These are phyloP conservation scores for Halesus radiatus DNA, from an alignment of 1,140 invertebrate genomes.

Conservation along the genomic window DNA sequence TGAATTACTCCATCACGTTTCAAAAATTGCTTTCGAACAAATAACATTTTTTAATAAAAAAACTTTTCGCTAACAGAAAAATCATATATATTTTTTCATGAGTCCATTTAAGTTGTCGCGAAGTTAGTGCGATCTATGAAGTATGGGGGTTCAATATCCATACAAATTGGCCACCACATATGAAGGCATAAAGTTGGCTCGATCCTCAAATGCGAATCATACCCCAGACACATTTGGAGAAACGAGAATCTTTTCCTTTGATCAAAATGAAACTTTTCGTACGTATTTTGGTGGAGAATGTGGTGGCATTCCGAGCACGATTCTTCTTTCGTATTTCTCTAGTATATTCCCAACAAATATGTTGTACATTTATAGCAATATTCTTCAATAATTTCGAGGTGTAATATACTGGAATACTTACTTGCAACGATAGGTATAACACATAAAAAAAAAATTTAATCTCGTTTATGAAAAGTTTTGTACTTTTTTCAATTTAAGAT, in stretches of 20 bases:
- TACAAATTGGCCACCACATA: conserved; percentile 54
- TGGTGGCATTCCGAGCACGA: too few species aligned
- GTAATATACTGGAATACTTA: too few species aligned
- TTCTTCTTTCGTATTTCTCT: too few species aligned
- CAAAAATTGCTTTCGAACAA: neutral
- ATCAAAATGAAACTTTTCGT: conserved; percentile 39
- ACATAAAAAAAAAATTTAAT: too few species aligned
- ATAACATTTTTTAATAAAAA: conserved; percentile 4
- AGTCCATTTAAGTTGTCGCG: neutral
- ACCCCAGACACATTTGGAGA: conserved; percentile 28
- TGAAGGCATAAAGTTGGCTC: conserved; percentile 53
- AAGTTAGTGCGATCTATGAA: neutral
- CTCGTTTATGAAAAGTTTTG: too few species aligned
- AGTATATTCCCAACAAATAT: too few species aligned
- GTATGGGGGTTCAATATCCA: conserved; percentile 49
- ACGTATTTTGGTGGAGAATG: neutral
- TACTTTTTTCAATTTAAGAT: too few species aligned
- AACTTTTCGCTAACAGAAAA: neutral
- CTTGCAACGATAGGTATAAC: too few species aligned
- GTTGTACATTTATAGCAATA: too few species aligned
- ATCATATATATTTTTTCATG: conserved; percentile 11
- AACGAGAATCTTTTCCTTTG: conserved; percentile 29
- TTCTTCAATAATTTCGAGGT: too few species aligned
- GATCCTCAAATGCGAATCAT: conserved; percentile 34
- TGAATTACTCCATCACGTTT: neutral